Percentiles rank a stretch among this genome's conserved stretches.
phyloP scores from a whole-genome alignment of 2,113 vertebrate species.

The Pelodiscus sinensis region DNA sequence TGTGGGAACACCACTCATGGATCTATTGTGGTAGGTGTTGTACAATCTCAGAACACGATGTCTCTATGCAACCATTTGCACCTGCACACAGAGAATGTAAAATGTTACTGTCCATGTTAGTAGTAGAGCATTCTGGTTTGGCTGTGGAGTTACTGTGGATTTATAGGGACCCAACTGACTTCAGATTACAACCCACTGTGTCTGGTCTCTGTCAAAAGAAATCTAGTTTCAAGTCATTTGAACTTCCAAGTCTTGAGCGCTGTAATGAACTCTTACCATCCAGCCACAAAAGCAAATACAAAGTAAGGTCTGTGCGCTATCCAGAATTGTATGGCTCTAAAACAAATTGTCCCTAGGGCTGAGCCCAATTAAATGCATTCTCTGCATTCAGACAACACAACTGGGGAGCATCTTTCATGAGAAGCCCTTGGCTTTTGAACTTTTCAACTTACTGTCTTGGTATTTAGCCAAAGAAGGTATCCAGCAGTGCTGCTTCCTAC shows the following conservation, averaged over 20 bases:
- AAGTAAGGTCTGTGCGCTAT: conserved; percentile 42
- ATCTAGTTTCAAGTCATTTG: background rate
- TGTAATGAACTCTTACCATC: background rate
- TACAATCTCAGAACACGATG: background rate
- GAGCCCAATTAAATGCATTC: conserved; percentile 35
- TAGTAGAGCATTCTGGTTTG: background rate
- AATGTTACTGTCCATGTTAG: background rate
- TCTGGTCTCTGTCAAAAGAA: conserved; percentile 3
- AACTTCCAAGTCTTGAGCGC: background rate
- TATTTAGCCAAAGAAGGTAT: conserved; percentile 72
- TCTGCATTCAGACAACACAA: fast-evolving
- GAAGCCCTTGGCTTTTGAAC: conserved; percentile 58
- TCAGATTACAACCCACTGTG: fast-evolving
- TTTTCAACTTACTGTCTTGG: conserved; percentile 75
- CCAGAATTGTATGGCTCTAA: conserved; percentile 18
- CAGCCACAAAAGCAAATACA: background rate
- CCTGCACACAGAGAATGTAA: background rate
- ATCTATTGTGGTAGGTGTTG: fast-evolving
- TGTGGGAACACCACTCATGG: fast-evolving
- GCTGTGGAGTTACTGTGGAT: fast-evolving
- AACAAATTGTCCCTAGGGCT: conserved; percentile 47
- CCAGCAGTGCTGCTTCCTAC: conserved; percentile 34
- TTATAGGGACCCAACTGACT: background rate
- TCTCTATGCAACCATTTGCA: fast-evolving
- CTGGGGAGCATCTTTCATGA: background rate